These are phyloP conservation scores for Terrapene triunguis DNA, from an alignment of 2,113 vertebrate species.

Conservation along the genomic window DNA sequence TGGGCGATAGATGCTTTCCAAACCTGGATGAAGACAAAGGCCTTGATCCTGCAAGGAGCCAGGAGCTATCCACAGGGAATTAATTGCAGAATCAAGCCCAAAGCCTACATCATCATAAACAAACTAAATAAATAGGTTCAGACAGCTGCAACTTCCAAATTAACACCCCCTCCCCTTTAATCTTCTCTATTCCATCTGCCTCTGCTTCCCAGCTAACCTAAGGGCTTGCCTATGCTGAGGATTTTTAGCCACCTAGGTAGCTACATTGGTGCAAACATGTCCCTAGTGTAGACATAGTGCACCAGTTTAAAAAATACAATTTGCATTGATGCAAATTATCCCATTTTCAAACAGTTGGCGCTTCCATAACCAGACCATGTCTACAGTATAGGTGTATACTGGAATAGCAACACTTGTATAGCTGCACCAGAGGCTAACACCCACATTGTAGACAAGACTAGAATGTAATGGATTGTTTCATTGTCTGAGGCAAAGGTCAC, in stretches of 20 bases:
- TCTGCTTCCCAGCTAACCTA: neutral
- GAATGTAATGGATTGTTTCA: neutral
- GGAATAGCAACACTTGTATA: neutral
- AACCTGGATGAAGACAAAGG: neutral
- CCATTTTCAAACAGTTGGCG: neutral
- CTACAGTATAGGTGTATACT: neutral
- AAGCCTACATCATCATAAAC: neutral
- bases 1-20: neutral
- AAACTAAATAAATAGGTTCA: neutral
- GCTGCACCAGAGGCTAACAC: neutral
- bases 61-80: neutral
- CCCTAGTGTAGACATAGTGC: neutral
- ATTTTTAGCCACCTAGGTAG: neutral
- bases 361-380: neutral
- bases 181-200: neutral
- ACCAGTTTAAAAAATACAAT: neutral
- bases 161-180: neutral
- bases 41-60: neutral
- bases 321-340: neutral
- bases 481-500: neutral
- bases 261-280: fast-evolving
- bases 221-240: neutral
- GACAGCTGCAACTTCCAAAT: neutral
- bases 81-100: neutral
- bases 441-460: neutral